Evolutionary conservation across 2,113 vertebrate species (phyloP), one percentile per base, ranked within the genome.

Genomic region (Nymphicus hollandicus): DNA sequence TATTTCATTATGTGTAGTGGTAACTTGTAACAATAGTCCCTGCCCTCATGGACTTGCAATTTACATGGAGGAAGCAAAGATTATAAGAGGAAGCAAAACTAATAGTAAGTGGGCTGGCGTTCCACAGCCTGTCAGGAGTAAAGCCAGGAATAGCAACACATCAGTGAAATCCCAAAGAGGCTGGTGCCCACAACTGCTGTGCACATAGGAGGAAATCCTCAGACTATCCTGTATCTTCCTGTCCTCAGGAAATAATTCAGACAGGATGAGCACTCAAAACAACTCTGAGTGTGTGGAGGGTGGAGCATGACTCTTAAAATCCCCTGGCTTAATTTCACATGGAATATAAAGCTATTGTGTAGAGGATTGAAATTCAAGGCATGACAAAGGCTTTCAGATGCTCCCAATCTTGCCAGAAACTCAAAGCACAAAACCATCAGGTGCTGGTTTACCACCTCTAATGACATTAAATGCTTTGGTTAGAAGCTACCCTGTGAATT

Each of bases 121-220:
- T 35, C n/a, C 39, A 18, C 55, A 64, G 50, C 69, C 35, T 68
- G 68, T 47, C 44, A 84, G 49, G 56, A 33, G 28, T 81, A 69
- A 74, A 93, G 70, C 35, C 58, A 31, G 80, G 69, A 92, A 72
- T 31, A 68, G 49, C 78, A 94, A 13, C 44, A 41, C n/a, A 50
- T 35, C 4, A 25, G 29, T 92, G 77, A 84, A 94, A 93, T 95
- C 92, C 83, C 77, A 46, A 24, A n/a, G 86, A 96, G 66, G 39
- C 73, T 25, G 2, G 43, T 55, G 39, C 76, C 50, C 43, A 10
- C 13, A 1, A 1, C 22, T 86, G 61, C 68, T 2, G 8, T 43
- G 88, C 33, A 41, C 1, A 8, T 25, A 70, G 86, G 46, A 98
- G 98, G 97, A 98, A 98, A 98, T 98, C 98, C 98, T 98, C 92